phyloP scores from a whole-genome alignment of 2,113 vertebrate genomes.

The Albula glossodonta region DNA sequence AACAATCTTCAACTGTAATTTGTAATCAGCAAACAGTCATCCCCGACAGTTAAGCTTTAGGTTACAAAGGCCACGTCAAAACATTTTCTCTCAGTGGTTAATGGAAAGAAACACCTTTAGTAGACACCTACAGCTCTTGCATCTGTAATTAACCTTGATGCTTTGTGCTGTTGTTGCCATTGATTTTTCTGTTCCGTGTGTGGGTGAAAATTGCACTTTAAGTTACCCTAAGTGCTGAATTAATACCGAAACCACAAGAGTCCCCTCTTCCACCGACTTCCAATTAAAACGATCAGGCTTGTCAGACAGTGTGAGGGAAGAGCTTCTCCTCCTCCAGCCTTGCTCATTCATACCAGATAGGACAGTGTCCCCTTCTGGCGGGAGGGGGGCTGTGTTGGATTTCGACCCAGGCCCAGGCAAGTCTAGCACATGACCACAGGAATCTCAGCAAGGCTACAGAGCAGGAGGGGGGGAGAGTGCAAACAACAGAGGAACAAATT shows the following conservation, averaged over 20 bases:
- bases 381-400: background rate
- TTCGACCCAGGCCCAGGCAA: too few relatives aligned
- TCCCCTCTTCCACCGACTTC: constrained; percentile 74
- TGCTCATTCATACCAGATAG: background rate
- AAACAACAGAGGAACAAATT: constrained; percentile 41
- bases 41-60: constrained; percentile 52
- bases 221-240: constrained; percentile 82
- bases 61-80: constrained; percentile 56
- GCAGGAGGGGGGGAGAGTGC: constrained; percentile 22
- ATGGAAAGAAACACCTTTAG: constrained; percentile 29
- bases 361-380: background rate
- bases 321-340: background rate
- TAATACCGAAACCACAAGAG: constrained; percentile 79
- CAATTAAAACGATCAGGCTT: constrained; percentile 77
- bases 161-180: constrained; percentile 71
- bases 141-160: constrained; percentile 62
- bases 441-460: constrained; percentile 11
- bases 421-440: background rate
- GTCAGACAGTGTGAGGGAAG: constrained; percentile 28
- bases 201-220: constrained; percentile 83
- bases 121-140: constrained; percentile 35
- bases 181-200: constrained; percentile 82
- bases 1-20: constrained; percentile 45
- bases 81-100: constrained; percentile 48
- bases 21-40: constrained; percentile 52